Percentiles rank a stretch among this genome's conserved stretches.
phyloP scores from a whole-genome alignment of 2,888 invertebrate genomes.

The Caenorhabditis japonica region DNA sequence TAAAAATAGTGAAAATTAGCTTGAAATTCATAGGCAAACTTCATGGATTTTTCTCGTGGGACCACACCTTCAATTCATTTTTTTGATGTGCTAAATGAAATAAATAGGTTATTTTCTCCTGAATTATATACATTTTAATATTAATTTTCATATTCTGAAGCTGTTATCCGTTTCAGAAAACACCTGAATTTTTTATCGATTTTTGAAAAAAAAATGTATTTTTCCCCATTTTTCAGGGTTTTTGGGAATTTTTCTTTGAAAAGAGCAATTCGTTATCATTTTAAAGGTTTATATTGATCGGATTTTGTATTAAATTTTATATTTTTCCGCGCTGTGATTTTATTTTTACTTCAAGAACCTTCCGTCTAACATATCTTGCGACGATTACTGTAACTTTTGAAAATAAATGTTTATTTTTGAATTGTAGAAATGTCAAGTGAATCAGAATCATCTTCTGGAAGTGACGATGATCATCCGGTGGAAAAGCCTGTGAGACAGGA shows the following conservation, averaged over 20 bases:
- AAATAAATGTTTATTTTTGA: background rate
- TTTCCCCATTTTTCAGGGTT: background rate
- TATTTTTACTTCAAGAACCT: too few species aligned
- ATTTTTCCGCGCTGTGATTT: too few species aligned
- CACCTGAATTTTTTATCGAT: constrained; percentile 27
- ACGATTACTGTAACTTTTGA: background rate
- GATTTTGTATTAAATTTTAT: too few species aligned
- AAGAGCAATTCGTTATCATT: too few species aligned
- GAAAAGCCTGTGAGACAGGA: constrained; percentile 14
- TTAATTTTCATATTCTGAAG: background rate
- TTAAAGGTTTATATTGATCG: too few species aligned
- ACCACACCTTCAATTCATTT: background rate
- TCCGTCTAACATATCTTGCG: too few species aligned
- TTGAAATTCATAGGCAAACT: background rate
- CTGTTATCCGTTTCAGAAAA: constrained; percentile 1
- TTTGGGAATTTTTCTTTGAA: background rate
- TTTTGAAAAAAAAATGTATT: constrained; percentile 13
- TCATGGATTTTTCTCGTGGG: background rate
- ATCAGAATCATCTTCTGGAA: constrained; percentile 57
- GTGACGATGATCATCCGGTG: constrained; percentile 49
- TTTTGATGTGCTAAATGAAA: background rate
- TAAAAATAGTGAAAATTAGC: background rate
- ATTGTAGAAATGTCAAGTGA: constrained; percentile 51
- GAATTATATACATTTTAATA: background rate
- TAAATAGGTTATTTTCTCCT: constrained; percentile 6